phyloP scores from a whole-genome alignment of 2,797 vertebrate species.

The Buphagus erythrorhynchus region DNA sequence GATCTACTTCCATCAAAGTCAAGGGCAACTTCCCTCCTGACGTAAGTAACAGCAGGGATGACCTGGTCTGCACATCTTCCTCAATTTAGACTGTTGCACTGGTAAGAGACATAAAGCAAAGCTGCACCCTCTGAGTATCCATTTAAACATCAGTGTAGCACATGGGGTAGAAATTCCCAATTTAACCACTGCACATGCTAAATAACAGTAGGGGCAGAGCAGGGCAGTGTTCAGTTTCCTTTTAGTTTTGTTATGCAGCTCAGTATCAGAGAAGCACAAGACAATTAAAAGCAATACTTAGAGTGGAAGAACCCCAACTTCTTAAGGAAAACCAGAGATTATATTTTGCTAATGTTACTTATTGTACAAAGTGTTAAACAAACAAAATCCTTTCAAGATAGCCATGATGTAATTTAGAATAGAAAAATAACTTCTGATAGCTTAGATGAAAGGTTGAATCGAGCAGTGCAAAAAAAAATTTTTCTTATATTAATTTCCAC shows the following conservation, averaged over 20 bases:
- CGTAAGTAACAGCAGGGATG: neutral
- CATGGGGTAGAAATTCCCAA: neutral
- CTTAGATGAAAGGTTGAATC: neutral
- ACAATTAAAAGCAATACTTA: conserved; percentile 3
- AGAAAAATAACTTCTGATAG: neutral
- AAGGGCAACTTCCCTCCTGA: neutral
- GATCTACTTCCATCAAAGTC: neutral
- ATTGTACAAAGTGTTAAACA: neutral
- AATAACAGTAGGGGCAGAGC: neutral
- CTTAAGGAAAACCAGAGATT: neutral
- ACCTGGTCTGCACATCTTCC: neutral
- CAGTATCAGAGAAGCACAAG: conserved; percentile 41
- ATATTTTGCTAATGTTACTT: neutral
- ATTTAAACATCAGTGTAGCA: neutral
- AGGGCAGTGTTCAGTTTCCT: neutral
- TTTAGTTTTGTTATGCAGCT: neutral
- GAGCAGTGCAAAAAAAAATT: neutral
- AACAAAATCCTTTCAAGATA: neutral
- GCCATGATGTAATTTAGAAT: neutral
- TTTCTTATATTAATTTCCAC: neutral
- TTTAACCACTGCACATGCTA: neutral
- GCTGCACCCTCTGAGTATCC: neutral
- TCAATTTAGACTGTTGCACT: neutral
- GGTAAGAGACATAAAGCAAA: neutral
- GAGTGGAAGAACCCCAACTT: neutral